Evolutionary conservation across 2,888 invertebrate genomes (phyloP).

Genomic region (Didymodactylos carnosus): DNA sequence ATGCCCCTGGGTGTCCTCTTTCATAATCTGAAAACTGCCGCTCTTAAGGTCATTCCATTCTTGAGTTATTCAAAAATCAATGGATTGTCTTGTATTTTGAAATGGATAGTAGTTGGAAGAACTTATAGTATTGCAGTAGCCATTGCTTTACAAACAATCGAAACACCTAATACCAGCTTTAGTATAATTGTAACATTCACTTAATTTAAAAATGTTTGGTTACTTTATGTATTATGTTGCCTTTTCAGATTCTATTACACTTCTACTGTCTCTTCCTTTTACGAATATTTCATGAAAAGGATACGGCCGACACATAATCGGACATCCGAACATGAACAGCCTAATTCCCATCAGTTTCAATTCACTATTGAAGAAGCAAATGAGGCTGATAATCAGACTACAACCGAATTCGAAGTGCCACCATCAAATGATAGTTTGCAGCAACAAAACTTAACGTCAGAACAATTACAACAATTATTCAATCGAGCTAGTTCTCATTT

Average conservation of each 20-base stretch:
- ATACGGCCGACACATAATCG: background rate
- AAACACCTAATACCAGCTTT: no score
- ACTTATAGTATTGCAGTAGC: no score
- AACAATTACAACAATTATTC: background rate
- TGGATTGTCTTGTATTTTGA: no score
- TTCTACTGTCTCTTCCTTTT: background rate
- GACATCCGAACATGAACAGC: background rate
- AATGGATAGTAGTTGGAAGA: no score
- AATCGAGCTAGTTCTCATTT: background rate
- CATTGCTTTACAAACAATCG: no score
- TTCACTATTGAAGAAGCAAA: background rate
- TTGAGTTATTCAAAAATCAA: no score
- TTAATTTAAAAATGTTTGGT: background rate
- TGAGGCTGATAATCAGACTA: background rate
- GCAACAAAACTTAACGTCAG: background rate
- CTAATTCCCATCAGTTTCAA: background rate
- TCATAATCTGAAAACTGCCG: no score
- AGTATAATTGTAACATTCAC: background rate
- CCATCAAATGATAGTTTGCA: background rate
- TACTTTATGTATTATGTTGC: background rate
- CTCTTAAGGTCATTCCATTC: no score
- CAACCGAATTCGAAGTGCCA: background rate
- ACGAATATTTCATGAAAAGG: background rate
- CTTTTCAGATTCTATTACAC: background rate
- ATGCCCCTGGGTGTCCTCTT: no score